Evolutionary conservation across 2,797 vertebrate genomes (phyloP), one percentile per base, ranked within the genome.

Genomic region (Petrocephalus sullivani): DNA sequence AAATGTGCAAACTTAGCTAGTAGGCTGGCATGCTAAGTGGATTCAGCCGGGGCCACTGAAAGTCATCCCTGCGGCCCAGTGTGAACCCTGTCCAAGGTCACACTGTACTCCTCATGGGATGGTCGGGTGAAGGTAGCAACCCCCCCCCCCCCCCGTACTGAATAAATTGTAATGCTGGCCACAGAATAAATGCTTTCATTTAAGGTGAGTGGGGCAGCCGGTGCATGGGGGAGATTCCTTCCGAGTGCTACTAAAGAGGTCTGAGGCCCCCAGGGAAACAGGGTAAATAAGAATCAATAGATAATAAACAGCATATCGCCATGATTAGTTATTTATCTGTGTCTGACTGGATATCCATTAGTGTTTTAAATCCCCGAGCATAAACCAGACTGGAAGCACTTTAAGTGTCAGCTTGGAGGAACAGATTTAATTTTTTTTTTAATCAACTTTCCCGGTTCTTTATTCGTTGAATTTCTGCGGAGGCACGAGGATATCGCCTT

Each of bases 341-440:
- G 91, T 93, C 94, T 95, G 95, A 95, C 93, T 92, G 93, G 92
- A 93, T 93, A 93, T 92, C 94, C 92, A 93, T 95, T 94, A 94
- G 93, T 91, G 92, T 95, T 93, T 93, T 90, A 95, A 94, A 93
- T 92, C 93, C 92, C 91, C 89, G 91, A 92, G 93, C 93, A 93
- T 94, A 94, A 94, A 94, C 93, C 93, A 93, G 92, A 94, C 93
- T 93, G 93, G 93, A 95, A 78, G 94, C 93, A 89, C 93, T 93
- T 93, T 92, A 92, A 93, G 92, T 90, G 91, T 91, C 87, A 16
- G 92, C 91, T 93, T 92, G 85, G 92, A 91, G 93, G 92, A 95
- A 94, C 93, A 93, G 92, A 94, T 94, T 94, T n/a, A 49, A 8
- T 94, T 93, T 91, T 94, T 94, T 93, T 92, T 93, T 95, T 93